phyloP scores from a whole-genome alignment of 2,113 vertebrate genomes.

The Poecile atricapillus region DNA sequence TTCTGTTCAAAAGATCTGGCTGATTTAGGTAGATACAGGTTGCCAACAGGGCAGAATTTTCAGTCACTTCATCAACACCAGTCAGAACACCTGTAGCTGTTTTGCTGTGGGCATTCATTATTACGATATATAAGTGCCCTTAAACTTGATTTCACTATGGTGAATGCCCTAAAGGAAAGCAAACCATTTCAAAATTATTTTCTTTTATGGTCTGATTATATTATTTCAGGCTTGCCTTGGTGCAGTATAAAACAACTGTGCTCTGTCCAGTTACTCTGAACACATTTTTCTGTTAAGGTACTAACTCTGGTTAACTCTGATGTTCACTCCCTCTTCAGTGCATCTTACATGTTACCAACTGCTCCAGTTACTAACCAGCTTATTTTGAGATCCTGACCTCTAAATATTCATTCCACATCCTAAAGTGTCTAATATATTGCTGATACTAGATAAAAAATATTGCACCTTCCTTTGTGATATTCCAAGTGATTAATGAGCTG shows the following conservation, averaged over 20 bases:
- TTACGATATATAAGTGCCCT: background rate
- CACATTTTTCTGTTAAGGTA: background rate
- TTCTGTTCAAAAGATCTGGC: background rate
- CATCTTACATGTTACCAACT: background rate
- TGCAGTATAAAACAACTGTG: background rate
- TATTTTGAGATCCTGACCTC: background rate
- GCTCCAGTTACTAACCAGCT: background rate
- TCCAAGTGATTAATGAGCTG: conserved; percentile 2
- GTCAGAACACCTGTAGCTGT: background rate
- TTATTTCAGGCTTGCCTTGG: background rate
- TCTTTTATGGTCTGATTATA: background rate
- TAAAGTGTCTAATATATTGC: background rate
- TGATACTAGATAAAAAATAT: background rate
- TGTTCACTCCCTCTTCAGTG: background rate
- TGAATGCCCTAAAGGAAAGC: background rate
- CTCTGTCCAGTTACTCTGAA: background rate
- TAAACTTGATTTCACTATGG: background rate
- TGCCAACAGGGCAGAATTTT: background rate
- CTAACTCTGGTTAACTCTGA: background rate
- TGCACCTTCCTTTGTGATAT: background rate
- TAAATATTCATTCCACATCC: background rate
- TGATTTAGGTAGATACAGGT: background rate
- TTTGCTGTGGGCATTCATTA: background rate
- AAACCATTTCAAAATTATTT: background rate
- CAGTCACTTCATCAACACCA: background rate